Evolutionary conservation across 1,140 invertebrate genomes (phyloP).

Genomic region (Cydia pomonella): DNA sequence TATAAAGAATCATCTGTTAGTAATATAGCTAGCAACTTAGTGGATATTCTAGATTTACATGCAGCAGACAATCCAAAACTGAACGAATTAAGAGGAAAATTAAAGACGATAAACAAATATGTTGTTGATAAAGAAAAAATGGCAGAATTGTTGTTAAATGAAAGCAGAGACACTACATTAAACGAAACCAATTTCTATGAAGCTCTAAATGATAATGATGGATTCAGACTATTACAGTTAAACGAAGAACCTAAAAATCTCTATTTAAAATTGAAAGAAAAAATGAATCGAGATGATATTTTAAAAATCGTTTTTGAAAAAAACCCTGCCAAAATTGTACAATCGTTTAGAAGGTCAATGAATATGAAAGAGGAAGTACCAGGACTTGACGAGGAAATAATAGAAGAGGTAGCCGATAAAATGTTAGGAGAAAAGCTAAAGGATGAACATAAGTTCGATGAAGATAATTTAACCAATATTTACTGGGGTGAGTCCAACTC

Average conservation of each 20-base stretch:
- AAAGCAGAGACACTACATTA: slow-evolving; percentile 48
- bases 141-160: slow-evolving; percentile 50
- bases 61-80: slow-evolving; percentile 45
- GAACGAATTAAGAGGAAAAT: slow-evolving; percentile 57
- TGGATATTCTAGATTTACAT: slow-evolving; percentile 42
- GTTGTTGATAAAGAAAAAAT: slow-evolving; percentile 56
- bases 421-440: slow-evolving; percentile 52
- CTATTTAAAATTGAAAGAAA: slow-evolving; percentile 65
- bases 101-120: slow-evolving; percentile 56
- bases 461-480: slow-evolving; percentile 50
- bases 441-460: slow-evolving; percentile 57
- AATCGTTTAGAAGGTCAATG: slow-evolving; percentile 55
- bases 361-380: slow-evolving; percentile 43
- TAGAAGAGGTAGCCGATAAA: slow-evolving; percentile 58
- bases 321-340: slow-evolving; percentile 42
- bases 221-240: slow-evolving; percentile 46
- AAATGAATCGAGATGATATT: slow-evolving; percentile 70
- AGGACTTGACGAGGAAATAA: slow-evolving; percentile 39
- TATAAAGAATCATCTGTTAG: slow-evolving; percentile 35
- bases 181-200: slow-evolving; percentile 65
- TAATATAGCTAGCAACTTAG: slow-evolving; percentile 49
- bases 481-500: slow-evolving; percentile 57
- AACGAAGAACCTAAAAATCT: slow-evolving; percentile 55
- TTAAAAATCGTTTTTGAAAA: slow-evolving; percentile 55
- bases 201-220: slow-evolving; percentile 56